Evolutionary conservation across 2,888 invertebrate species (phyloP).

Genomic region (Nipponacmea schrenckii): DNA sequence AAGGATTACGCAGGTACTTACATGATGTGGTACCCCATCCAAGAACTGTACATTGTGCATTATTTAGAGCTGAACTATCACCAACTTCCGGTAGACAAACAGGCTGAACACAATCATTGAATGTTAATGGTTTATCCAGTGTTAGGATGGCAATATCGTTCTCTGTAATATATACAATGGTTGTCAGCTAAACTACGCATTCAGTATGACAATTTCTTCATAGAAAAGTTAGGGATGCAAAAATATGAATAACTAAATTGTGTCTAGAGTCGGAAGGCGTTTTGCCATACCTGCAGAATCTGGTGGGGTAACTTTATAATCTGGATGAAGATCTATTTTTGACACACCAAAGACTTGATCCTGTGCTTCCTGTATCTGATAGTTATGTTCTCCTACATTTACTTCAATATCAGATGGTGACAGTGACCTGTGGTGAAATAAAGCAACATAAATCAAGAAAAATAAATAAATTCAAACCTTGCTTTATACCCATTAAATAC

Average conservation of each 20-base stretch:
- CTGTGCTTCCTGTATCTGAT: conserved; percentile 14
- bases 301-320: conserved; percentile 12
- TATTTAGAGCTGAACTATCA: conserved; percentile 10
- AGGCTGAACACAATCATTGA: conserved; percentile 22
- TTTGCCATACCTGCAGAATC: not conserved
- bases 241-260: too few species aligned
- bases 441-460: too few species aligned
- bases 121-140: conserved; percentile 23
- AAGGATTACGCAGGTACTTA: not conserved
- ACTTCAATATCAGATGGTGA: conserved; percentile 2
- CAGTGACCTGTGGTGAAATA: not conserved
- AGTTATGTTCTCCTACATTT: conserved; percentile 14
- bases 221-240: too few species aligned
- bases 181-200: not conserved
- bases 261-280: too few species aligned
- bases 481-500: too few species aligned
- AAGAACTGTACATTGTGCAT: conserved; percentile 13
- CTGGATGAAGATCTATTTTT: conserved; percentile 19
- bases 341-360: conserved; percentile 21
- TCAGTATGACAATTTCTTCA: too few species aligned
- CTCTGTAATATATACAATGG: conserved; percentile 15
- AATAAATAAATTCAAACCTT: too few species aligned
- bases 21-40: conserved; percentile 12
- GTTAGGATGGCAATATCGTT: conserved; percentile 34
- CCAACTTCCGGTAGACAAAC: conserved; percentile 25